phyloP scores from a whole-genome alignment of 2,113 vertebrate genomes.

The Oenanthe melanoleuca region DNA sequence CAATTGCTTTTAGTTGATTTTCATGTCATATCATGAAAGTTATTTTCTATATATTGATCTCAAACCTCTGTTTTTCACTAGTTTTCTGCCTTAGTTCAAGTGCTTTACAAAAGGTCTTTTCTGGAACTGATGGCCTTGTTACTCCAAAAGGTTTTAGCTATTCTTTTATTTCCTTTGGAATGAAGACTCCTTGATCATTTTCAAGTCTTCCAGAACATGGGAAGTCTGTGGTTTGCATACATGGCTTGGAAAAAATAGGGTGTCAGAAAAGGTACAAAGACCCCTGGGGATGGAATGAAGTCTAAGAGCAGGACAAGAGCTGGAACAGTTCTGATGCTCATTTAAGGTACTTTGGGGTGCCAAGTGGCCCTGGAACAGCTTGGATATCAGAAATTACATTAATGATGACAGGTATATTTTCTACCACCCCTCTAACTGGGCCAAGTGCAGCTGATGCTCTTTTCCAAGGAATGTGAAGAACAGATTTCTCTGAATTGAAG shows the following conservation, averaged over 20 bases:
- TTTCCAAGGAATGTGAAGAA: background rate
- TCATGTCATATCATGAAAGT: background rate
- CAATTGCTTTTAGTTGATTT: conserved; percentile 28
- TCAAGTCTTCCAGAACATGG: background rate
- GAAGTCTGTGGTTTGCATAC: background rate
- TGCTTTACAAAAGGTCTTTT: background rate
- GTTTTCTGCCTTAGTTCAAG: background rate
- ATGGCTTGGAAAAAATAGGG: background rate
- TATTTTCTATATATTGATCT: background rate
- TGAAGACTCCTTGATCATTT: background rate
- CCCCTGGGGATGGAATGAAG: background rate
- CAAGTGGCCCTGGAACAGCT: background rate
- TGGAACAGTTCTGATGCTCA: background rate
- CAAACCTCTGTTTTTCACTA: background rate
- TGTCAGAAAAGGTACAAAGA: background rate
- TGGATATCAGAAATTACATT: background rate
- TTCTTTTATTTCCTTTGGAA: background rate
- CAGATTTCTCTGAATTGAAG: background rate
- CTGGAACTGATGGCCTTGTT: background rate
- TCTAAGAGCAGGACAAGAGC: background rate
- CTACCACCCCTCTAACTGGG: background rate
- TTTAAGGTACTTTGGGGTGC: background rate
- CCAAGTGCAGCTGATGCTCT: background rate
- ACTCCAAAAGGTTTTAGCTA: background rate
- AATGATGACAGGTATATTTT: background rate